phyloP scores from a whole-genome alignment of 2,797 vertebrate genomes.

The Myotis vivesi region DNA sequence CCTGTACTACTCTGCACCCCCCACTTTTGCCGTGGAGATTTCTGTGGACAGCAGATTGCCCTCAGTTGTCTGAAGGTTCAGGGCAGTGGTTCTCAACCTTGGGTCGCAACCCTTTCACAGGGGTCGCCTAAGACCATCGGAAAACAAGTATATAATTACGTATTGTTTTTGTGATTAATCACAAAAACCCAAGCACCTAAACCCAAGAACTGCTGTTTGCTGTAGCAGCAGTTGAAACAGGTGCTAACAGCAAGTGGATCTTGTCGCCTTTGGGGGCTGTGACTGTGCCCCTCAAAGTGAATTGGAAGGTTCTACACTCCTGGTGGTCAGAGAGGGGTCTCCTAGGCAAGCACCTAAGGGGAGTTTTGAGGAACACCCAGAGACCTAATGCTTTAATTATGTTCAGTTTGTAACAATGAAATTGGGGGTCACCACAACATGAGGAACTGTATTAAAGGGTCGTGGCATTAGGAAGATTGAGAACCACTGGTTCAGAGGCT shows the following conservation, averaged over 20 bases:
- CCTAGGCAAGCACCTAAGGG: neutral
- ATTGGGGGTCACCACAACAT: no score
- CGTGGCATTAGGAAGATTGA: no score
- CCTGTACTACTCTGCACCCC: neutral
- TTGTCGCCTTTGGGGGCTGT: conserved; percentile 90
- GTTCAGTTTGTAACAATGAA: no score
- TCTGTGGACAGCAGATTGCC: no score
- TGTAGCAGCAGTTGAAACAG: conserved; percentile 86
- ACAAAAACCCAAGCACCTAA: conserved; percentile 78
- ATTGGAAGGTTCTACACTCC: conserved; percentile 85
- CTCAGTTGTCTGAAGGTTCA: fast-evolving
- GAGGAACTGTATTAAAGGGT: no score
- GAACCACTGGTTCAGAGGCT: no score
- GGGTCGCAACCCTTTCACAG: no score
- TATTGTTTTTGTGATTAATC: no score
- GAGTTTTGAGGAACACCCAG: neutral
- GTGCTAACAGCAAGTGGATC: conserved; percentile 86
- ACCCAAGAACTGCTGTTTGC: conserved; percentile 86
- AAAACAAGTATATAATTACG: no score
- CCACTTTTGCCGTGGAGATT: neutral
- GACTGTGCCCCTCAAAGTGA: conserved; percentile 88
- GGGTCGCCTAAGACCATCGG: no score
- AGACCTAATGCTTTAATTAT: neutral
- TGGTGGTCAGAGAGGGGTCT: neutral
- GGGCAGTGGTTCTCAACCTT: neutral